phyloP scores from a whole-genome alignment of 2,113 vertebrate genomes.

The Tachycineta bicolor region DNA sequence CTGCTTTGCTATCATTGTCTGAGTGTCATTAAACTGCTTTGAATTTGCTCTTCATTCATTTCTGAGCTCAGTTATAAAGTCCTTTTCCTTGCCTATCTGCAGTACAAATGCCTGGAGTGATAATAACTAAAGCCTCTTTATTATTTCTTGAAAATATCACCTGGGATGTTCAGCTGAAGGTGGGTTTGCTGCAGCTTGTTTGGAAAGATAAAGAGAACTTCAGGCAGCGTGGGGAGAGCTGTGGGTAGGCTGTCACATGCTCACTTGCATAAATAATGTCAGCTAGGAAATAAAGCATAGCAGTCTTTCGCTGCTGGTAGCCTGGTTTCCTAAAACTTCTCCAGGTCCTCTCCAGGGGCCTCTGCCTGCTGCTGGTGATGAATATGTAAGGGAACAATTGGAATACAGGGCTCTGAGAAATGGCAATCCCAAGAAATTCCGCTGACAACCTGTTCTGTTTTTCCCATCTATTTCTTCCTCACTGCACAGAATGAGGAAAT shows the following conservation, averaged over 20 bases:
- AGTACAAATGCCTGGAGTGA: background rate
- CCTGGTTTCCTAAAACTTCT: background rate
- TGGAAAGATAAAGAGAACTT: background rate
- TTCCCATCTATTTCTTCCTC: background rate
- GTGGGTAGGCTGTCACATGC: background rate
- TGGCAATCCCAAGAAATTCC: background rate
- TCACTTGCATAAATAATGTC: background rate
- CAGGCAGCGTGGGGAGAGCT: background rate
- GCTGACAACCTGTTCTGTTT: background rate
- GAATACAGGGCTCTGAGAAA: background rate
- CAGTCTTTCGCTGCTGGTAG: background rate
- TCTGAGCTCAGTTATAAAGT: background rate
- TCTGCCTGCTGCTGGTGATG: background rate
- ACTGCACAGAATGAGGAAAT: background rate
- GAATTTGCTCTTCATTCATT: background rate
- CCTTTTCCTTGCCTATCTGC: background rate
- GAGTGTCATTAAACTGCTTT: background rate
- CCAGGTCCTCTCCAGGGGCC: background rate
- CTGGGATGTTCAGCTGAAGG: background rate
- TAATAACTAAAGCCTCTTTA: background rate
- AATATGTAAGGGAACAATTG: background rate
- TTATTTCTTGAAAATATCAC: background rate
- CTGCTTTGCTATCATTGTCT: background rate
- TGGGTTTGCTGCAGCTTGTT: background rate
- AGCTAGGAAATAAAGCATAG: background rate